Percentiles rank a stretch among this genome's conserved stretches.
Conservation (phyloP, 2,113 vertebrate genomes). For the Thymallus thymallus region DNA sequence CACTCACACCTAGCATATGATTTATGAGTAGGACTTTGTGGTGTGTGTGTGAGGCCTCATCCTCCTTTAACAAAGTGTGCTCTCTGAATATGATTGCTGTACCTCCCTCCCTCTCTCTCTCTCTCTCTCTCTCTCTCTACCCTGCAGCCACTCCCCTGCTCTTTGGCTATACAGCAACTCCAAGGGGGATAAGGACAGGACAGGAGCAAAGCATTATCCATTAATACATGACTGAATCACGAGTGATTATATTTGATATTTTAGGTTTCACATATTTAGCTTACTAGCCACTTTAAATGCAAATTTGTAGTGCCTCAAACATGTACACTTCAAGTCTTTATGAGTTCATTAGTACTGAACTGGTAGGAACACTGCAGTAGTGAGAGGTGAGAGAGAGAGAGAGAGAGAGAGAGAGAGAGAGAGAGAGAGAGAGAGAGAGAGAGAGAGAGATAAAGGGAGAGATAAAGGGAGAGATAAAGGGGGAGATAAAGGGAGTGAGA, state of each 20-base stretch:
- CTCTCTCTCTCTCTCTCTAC: not conserved
- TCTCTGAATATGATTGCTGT: constrained; percentile 18
- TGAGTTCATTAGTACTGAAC: no score
- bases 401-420: not conserved
- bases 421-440: constrained; percentile 16
- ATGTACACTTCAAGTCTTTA: not conserved
- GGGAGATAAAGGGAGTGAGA: not conserved
- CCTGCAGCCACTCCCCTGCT: not conserved
- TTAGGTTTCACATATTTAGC: no score
- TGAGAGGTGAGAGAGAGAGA: not conserved
- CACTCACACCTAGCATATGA: constrained; percentile 37
- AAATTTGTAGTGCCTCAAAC: not conserved
- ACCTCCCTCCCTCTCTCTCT: constrained; percentile 11
- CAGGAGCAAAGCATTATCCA: not conserved
- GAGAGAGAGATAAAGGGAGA: not conserved
- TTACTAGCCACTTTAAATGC: no score
- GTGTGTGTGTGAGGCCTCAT: not conserved
- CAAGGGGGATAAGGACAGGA: not conserved
- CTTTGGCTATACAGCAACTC: not conserved
- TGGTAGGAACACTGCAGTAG: not conserved
- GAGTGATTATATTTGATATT: not conserved
- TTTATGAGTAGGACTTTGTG: constrained; percentile 39
- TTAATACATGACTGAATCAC: not conserved
- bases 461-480: constrained; percentile 6
- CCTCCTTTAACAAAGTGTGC: constrained; percentile 30